These are phyloP conservation scores for Leptodactylus fuscus DNA, from an alignment of 2,113 vertebrate species.

Conservation along the genomic window DNA sequence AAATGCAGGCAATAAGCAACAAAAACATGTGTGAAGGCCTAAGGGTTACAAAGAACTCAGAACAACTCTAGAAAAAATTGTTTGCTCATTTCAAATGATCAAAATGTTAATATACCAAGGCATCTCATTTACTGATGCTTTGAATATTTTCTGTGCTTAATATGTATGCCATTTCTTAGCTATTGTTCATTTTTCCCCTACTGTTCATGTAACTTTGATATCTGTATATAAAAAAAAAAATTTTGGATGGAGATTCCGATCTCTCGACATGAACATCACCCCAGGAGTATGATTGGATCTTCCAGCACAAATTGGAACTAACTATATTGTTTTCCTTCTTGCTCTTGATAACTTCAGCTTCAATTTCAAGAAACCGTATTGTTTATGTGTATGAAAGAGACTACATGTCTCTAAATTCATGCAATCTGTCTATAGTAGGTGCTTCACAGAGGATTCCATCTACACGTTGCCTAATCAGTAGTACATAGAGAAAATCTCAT, in stretches of 20 bases:
- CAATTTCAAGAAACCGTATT: not conserved
- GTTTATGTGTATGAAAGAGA: not conserved
- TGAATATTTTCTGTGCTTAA: not conserved
- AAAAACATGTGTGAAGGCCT: not conserved
- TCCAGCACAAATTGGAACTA: constrained; percentile 28
- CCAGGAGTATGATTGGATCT: constrained; percentile 45
- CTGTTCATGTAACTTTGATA: not conserved
- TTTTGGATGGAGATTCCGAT: not conserved
- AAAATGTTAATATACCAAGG: too few species aligned
- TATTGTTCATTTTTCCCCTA: not conserved
- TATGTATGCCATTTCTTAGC: not conserved
- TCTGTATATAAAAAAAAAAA: not conserved
- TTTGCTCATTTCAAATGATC: too few species aligned
- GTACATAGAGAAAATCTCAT: not conserved
- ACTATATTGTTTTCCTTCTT: constrained; percentile 29
- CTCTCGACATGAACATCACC: constrained; percentile 29
- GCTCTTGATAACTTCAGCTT: constrained; percentile 1
- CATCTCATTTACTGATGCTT: too few species aligned
- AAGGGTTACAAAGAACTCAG: too few species aligned
- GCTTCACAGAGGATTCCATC: not conserved
- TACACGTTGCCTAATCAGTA: not conserved
- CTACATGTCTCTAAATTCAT: not conserved
- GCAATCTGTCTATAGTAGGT: not conserved
- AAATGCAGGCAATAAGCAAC: too few species aligned
- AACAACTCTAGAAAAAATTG: too few species aligned